A percentile compares a stretch with the other conserved stretches of the same genome.
These are phyloP conservation scores for Trachythela sp. DNA, from an alignment of 64 coral and sea anemone species.

Conservation along the genomic window DNA sequence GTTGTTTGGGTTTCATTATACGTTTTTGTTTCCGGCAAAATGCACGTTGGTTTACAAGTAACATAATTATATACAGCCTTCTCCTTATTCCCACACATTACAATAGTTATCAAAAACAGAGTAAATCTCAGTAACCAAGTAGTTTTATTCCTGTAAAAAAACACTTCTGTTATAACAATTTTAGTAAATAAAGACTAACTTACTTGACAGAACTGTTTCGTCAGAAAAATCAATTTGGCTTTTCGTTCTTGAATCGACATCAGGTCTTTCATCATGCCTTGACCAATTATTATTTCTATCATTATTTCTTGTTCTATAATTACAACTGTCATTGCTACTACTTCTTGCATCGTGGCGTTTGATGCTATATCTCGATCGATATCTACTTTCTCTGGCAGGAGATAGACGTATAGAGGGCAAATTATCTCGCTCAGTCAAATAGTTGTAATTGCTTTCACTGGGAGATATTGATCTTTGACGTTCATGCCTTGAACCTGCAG, in stretches of 20 bases:
- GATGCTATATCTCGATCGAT: neutral
- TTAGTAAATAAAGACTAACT: neutral
- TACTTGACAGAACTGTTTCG: constrained; percentile 9
- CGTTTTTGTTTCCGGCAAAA: no score
- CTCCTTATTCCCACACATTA: no score
- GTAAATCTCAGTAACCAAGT: no score
- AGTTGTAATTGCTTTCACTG: neutral
- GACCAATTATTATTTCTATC: neutral
- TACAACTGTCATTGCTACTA: neutral
- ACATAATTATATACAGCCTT: no score
- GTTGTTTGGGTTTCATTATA: no score
- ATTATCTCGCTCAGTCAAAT: neutral
- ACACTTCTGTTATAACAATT: no score
- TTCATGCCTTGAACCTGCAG: neutral
- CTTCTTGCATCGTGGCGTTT: neutral
- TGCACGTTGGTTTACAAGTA: no score
- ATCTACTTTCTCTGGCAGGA: neutral
- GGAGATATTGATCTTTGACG: neutral
- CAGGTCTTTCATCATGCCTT: neutral
- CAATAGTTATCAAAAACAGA: no score
- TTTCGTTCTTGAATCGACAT: neutral
- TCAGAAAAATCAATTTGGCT: neutral
- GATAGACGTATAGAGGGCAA: neutral
- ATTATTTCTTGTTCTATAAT: neutral
- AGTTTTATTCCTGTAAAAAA: no score